Base-by-base conservation (phyloP, 2,113 vertebrate genomes). In the Sporophila hypoxantha region DNA sequence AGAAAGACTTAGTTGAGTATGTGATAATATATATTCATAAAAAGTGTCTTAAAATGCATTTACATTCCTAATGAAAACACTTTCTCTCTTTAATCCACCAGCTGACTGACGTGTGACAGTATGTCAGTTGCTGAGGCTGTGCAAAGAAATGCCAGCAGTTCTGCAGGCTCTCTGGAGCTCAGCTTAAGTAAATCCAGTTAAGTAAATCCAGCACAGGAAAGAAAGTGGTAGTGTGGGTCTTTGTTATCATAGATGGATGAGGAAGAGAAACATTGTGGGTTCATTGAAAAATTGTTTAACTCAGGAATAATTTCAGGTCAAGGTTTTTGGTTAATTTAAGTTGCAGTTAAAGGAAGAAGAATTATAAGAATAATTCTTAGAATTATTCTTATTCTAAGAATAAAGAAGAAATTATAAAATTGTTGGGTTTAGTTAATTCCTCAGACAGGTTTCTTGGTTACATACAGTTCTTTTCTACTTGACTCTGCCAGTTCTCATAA, bases 121-220 rank as follows among this genome's bases (percentile, higher is more conserved):
- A 42, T 86, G 52, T 78, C 69, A 89, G 57, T 85, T 77, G 46
- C 69, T 83, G 66, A 71, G 32, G 30, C 80, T 68, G 56, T 50
- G 55, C 62, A 39, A 25, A 88, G 76, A 87, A 83, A 83, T 77
- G 42, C 61, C 74, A 73, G 73, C 79, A 85, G 20, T 89, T 89
- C 61, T 89, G 46, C 59, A 88, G 82, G 27, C 61, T 87, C 41
- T 90, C 34, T 85, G 44, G 57, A 76, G 34, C 79, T 89, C 66
- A 62, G 66, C 69, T 92, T 77, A 61, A 76, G 37, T 64, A 87
- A 94, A 91, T 90, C 78, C 92, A 79, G 74, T 94, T 94, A 92
- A 88, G 59, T 78, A 90, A 89, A 94, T 91, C 76, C 86, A 81
- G 25, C 80, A 42, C 29, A 46, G 65, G 57, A 83, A 92, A 68